Evolutionary conservation across 2,797 vertebrate genomes (phyloP), one percentile per base, ranked within the genome.

Genomic region (Uromys caudimaculatus): DNA sequence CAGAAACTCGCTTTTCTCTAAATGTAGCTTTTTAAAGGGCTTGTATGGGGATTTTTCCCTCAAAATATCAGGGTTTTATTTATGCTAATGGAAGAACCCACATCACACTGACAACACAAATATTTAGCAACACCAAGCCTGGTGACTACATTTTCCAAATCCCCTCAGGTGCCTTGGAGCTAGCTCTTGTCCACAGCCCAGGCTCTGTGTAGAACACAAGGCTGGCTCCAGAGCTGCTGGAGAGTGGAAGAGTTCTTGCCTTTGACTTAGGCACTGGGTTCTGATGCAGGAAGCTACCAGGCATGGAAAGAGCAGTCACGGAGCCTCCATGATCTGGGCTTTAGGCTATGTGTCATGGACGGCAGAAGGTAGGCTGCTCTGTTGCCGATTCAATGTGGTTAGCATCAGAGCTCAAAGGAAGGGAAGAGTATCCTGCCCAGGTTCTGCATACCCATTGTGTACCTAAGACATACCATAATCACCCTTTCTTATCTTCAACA

Each of bases 31-130:
- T 91, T 90, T 76, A 52, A 95, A 96, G 67, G 58, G 75, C 90
- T 93, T 35, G 8, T 94, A 35, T 41, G 21, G 14, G 32, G 90
- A 71, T 94, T 52, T 12, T 91, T 90, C 0, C 2, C 83, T 92
- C 67, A 85, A 97, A 96, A 96, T 93, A 91, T 47, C 84, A 85
- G 92, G 58, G 92, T 96, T 96, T 97, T 96, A 97, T 97, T 97
- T 96, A 94, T 92, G 85, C 77, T 92, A 83, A 92, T 95, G 85
- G 82, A 97, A 71, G 85, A 96, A 76, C 92, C 94, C 92, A 93
- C 93, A 84, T 91, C 56, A 1, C 90, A 73, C 60, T 60, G 93
- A 90, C 96, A 97, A 90, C 85, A 83, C 92, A 97, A 96, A 97
- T 95, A 96, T 96, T 95, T 97, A 96, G 86, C 90, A 90, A 86